Base-by-base conservation (phyloP, 2,888 invertebrate species). In the Acrocyrtus sp. region DNA sequence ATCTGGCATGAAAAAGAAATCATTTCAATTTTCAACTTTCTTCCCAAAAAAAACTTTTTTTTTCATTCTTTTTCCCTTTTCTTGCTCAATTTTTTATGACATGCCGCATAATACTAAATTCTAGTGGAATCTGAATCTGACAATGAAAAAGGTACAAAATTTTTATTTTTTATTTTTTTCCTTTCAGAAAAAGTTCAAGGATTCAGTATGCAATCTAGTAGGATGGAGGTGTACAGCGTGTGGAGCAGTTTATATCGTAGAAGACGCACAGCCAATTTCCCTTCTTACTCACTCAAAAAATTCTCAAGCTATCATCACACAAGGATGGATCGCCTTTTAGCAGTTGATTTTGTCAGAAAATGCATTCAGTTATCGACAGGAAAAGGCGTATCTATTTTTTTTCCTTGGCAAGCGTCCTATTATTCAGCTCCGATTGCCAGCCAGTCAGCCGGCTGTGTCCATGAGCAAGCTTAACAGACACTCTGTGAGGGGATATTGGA, bases 181-280 rank as follows among this genome's bases (percentile, higher is more conserved):
- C 29, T 58, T 53, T 3, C 43, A 74, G 74, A 60, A 74, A 74
- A 68, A 68, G 74, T 63, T 62, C 74, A 74, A 74, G 74, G 63
- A 63, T 69, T 45, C 62, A 73, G 27, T 61, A 39, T 65, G 57
- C 47, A 66, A 66, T 54, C 34, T 48, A 27, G 51, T 21, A 41
- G 5, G 21, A 51, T 51, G 41, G 48, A 34, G 34, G 6, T 5
- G n/a, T n/a, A n/a, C n/a, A n/a, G n/a, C n/a, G n/a, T n/a, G n/a
- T n/a, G n/a, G n/a, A n/a, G n/a, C n/a, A n/a, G n/a, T n/a, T n/a
- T n/a, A n/a, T n/a, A n/a, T n/a, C n/a, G n/a, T n/a, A n/a, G n/a
- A n/a, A n/a, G n/a, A n/a, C n/a, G n/a, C n/a, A n/a, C n/a, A n/a
- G n/a, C n/a, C n/a, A n/a, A n/a, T n/a, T n/a, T n/a, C n/a, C n/a